These are phyloP conservation scores for Drosophila tani DNA, from an alignment of 1,140 invertebrate species.

Conservation along the genomic window DNA sequence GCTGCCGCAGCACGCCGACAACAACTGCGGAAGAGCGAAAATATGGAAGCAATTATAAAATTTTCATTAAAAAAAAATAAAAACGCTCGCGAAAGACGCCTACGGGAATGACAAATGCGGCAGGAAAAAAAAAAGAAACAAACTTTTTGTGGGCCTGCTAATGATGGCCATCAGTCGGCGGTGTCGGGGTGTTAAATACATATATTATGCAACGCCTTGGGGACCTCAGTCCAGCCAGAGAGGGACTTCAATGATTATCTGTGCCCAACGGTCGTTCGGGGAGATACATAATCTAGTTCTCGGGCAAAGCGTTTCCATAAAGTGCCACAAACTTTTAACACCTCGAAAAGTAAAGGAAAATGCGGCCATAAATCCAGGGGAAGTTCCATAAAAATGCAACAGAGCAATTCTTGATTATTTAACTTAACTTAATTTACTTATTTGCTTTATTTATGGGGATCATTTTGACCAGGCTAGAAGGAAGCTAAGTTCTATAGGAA, in stretches of 20 bases:
- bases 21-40: conserved; percentile 53
- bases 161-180: conserved; percentile 34
- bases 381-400: not conserved
- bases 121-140: conserved; percentile 6
- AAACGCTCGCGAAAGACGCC: conserved; percentile 5
- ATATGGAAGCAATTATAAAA: conserved; percentile 75
- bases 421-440: not conserved
- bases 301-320: conserved; percentile 5
- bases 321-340: conserved; percentile 15
- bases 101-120: conserved; percentile 36
- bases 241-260: conserved; percentile 16
- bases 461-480: not conserved
- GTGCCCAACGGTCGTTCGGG: conserved; percentile 18
- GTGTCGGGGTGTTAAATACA: conserved; percentile 29
- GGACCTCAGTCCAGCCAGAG: not conserved
- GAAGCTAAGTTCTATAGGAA: too few relatives aligned
- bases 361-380: not conserved
- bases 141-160: conserved; percentile 17
- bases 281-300: conserved; percentile 1
- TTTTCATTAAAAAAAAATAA: conserved; percentile 8
- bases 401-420: not conserved
- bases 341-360: not conserved
- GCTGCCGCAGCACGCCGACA: conserved; percentile 26
- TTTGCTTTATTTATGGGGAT: not conserved
- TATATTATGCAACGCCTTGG: conserved; percentile 34